phyloP scores from a whole-genome alignment of 2,888 invertebrate genomes.

The Pseudeuparius sepicola region DNA sequence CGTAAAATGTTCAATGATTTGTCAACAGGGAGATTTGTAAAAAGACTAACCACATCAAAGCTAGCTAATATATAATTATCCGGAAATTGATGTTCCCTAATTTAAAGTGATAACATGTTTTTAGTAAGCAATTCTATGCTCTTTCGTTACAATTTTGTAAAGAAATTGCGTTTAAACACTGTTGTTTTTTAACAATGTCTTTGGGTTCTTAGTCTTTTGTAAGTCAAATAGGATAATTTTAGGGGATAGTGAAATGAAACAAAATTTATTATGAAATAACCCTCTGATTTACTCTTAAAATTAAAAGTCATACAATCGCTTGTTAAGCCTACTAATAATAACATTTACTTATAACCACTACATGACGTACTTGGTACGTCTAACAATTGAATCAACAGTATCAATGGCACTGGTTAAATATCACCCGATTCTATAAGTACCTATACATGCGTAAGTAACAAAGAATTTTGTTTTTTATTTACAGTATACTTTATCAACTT shows the following conservation, averaged over 20 bases:
- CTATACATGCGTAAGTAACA: constrained; percentile 36
- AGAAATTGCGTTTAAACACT: too few species aligned
- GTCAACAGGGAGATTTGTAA: too few species aligned
- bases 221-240: neutral
- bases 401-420: constrained; percentile 44
- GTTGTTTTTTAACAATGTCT: constrained; percentile 1
- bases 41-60: too few species aligned
- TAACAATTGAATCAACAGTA: constrained; percentile 43
- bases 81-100: too few species aligned
- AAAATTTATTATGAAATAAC: constrained; percentile 36
- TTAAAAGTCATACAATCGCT: constrained; percentile 37
- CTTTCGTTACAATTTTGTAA: too few species aligned
- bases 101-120: too few species aligned
- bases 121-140: too few species aligned
- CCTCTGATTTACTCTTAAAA: constrained; percentile 41
- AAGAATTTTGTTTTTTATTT: constrained; percentile 34
- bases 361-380: constrained; percentile 36
- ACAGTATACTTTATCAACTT: too few species aligned
- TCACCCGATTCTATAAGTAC: constrained; percentile 43
- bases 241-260: constrained; percentile 20
- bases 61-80: too few species aligned
- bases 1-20: too few species aligned
- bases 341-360: constrained; percentile 39
- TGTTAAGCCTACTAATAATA: constrained; percentile 37
- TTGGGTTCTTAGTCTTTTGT: neutral